These are phyloP conservation scores for Leptocoma aspasia DNA, from an alignment of 2,113 vertebrate genomes.

Conservation along the genomic window DNA sequence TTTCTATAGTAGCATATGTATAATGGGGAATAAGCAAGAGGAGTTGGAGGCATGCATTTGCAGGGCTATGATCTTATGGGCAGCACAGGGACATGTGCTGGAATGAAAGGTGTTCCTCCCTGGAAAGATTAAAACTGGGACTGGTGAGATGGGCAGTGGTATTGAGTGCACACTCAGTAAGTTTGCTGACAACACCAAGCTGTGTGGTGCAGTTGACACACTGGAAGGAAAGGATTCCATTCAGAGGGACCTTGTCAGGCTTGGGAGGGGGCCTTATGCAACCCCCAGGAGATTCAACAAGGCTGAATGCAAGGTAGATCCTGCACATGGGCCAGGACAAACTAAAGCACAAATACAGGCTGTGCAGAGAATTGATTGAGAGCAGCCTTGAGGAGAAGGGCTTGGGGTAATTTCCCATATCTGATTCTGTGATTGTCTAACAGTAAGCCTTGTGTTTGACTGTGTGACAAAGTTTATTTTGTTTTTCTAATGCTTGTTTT, in stretches of 20 bases:
- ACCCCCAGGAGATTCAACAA: not conserved
- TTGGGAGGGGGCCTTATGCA: not conserved
- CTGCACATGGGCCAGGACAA: not conserved
- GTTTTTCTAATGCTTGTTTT: not conserved
- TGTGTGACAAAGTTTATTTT: not conserved
- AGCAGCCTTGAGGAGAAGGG: not conserved
- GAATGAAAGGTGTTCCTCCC: not conserved
- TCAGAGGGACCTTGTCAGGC: not conserved
- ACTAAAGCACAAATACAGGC: not conserved
- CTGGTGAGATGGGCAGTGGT: not conserved
- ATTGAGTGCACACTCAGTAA: not conserved
- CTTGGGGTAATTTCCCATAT: not conserved
- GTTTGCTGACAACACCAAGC: rapidly evolving
- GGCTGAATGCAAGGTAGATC: not conserved
- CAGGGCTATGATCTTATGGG: not conserved
- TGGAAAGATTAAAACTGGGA: not conserved
- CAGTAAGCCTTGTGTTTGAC: not conserved
- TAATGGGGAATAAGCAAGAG: not conserved
- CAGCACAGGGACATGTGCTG: not conserved
- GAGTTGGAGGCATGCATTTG: rapidly evolving
- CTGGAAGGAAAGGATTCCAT: not conserved
- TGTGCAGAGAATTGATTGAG: not conserved
- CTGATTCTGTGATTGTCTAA: not conserved
- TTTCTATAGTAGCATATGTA: too few relatives aligned
- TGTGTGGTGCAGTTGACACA: not conserved